Evolutionary conservation across 1,140 invertebrate species (phyloP), one percentile per base, ranked within the genome.

Genomic region (Calosoma granatense): DNA sequence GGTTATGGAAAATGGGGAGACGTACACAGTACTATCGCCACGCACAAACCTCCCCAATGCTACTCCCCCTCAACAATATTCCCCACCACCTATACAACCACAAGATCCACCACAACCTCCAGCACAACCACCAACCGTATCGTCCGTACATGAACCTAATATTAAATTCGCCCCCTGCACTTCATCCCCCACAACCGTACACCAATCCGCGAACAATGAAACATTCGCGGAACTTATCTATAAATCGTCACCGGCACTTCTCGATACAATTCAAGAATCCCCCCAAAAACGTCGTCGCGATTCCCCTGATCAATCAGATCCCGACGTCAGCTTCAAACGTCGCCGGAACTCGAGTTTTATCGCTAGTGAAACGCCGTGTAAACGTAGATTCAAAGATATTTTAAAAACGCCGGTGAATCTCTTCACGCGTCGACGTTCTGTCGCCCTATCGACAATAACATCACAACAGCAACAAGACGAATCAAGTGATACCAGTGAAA

Each of bases 1-100:
- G 51, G 51, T 53, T 9, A 22, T 53, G 51, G 51, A 53, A 53
- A 53, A 53, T 20, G 51, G 51, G 21, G 22, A 53, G 22, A 21
- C 20, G 17, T 22, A 22, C 41, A 47, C 6, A 12, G 9, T 47
- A 11, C 15, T 47, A 9, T 47, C 41, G 17, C 41, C 41, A 17
- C 15, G 41, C 17, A 17, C 41, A 47, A 9, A 47, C 15, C 41
- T 17, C 3, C 41, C 41, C 17, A 3, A 4, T 6, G 3, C 41
- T 11, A 9, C 41, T 47, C 41, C 41, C 15, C 9, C 6, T 47
- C 15, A 9, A 9, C 4, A 4, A 47, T 4, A 12, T 47, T 47
- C 41, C 15, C 4, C 15, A 12, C 41, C 15, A 6, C 41, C 41
- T 12, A 9, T n/a, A 36, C n/a, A n/a, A 36, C 26, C 26, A 36